These are phyloP conservation scores for Venturia canescens DNA, from an alignment of 1,140 invertebrate genomes.

Conservation along the genomic window DNA sequence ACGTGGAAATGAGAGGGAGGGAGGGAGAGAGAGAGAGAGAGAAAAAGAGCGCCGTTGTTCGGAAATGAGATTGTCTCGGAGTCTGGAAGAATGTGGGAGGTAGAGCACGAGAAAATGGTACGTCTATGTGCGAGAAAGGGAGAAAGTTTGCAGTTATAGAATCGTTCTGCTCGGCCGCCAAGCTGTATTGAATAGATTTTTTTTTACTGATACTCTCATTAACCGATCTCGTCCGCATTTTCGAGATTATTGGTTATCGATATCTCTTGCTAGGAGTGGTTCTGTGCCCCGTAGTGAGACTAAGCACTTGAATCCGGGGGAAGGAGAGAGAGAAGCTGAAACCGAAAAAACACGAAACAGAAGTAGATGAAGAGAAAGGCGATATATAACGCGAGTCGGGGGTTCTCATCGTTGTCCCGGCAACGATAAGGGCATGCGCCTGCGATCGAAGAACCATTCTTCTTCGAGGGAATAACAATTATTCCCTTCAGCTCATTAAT, in stretches of 20 bases:
- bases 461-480: neutral
- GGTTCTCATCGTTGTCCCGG: neutral
- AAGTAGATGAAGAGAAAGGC: conserved; percentile 10
- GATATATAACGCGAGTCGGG: neutral
- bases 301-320: conserved; percentile 20
- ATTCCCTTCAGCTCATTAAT: neutral
- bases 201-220: conserved; percentile 27
- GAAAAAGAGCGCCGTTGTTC: neutral
- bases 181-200: conserved; percentile 5
- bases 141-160: neutral
- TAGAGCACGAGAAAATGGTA: neutral
- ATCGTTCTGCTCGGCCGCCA: neutral
- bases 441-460: neutral
- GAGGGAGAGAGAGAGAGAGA: neutral
- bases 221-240: conserved; percentile 27
- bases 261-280: conserved; percentile 25
- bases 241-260: conserved; percentile 41
- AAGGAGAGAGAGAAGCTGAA: neutral
- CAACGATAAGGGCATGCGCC: conserved; percentile 16
- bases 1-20: neutral
- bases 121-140: neutral
- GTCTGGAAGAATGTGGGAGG: neutral
- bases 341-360: neutral
- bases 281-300: neutral
- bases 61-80: conserved; percentile 19